Evolutionary conservation across 2,113 vertebrate genomes (phyloP), one percentile per base, ranked within the genome.

Genomic region (Mormyrus iriodes): DNA sequence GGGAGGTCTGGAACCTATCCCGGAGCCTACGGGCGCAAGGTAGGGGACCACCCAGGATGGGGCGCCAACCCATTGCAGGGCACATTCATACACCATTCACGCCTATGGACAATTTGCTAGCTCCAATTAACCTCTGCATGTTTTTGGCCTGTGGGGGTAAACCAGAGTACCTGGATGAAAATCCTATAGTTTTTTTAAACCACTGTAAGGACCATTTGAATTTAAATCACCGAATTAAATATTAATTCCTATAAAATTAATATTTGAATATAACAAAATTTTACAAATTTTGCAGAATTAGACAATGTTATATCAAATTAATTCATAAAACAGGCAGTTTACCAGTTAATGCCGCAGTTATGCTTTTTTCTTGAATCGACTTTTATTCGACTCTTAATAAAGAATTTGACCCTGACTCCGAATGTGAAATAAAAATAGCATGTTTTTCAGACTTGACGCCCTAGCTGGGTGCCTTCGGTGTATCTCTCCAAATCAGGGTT

Each of bases 401-500:
- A 13, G 48, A 48, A 85, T 51, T 85, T 85, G n/a, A 85, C 83
- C 44, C 42, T 48, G 42, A 49, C 48, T 48, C 3, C 48, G 31
- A 48, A 48, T 27, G 48, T 86, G 49, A 86, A n/a, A 35, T 31
- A 35, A 35, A 53, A 53, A 53, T 53, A 69, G 61, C n/a, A 69
- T 15, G 17, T 86, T 53, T 86, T 86, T 35, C 31, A 53, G n/a
- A 86, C n/a, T 85, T 12, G 51, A 39, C 13, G 46, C 84, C n/a
- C 48, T 31, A 51, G n/a, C 48, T 51, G 44, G 17, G 85, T 53
- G 48, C n/a, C 12, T 35, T 86, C 51, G 55, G 85, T 53, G 49
- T 86, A 53, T 86, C 49, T 52, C 85, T 53, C 51, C 85, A 86
- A n/a, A 86, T 86, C 85, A 53, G 24, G 85, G 49, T n/a, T 86